Evolutionary conservation across 2,888 invertebrate species (phyloP), one percentile per base, ranked within the genome.

Genomic region (Rhopalosiphum nymphaeae): DNA sequence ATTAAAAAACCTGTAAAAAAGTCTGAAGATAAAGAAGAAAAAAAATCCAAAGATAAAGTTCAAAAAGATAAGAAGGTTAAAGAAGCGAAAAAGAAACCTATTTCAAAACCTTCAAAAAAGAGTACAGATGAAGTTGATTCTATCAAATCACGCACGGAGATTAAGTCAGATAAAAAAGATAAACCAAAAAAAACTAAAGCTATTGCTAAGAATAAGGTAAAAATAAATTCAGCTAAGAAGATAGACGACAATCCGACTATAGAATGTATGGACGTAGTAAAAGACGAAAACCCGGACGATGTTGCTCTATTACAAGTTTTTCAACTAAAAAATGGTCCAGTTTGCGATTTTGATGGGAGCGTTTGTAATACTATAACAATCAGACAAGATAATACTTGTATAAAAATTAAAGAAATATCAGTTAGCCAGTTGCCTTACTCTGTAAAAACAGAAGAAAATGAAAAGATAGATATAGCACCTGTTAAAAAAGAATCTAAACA

Each of bases 161-260:
- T 86, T 78, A 95, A 95, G 88, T 2, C 57, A 29, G 90, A 85
- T 56, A 92, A 94, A 61, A 93, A 95, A 95, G 95, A 95, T 21
- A 95, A 95, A 94, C 93, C 93, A 13, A 95, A 95, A 89, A 95
- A 95, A 92, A 87, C 78, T n/a, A 57, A 92, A 89, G 85, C 90
- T 16, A 86, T 91, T 56, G 44, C 94, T 42, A 96, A 95, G 93
- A 95, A 94, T 49, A 96, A 95, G 94, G 95, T 95, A 85, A 94
- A 95, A 67, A 95, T 95, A 57, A 95, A 95, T 57, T 95, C 95
- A 11, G 96, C 95, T 85, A 95, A 95, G 91, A 96, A 96, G 95
- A 95, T 96, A 94, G 95, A 95, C 5, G 96, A 95, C 93, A 89
- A 78, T 56, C 95, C 95, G 89, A 95, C 95, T 95, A 96, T 96